Evolutionary conservation across 2,797 vertebrate species (phyloP), one percentile per base, ranked within the genome.

Genomic region (Danio kyathit): DNA sequence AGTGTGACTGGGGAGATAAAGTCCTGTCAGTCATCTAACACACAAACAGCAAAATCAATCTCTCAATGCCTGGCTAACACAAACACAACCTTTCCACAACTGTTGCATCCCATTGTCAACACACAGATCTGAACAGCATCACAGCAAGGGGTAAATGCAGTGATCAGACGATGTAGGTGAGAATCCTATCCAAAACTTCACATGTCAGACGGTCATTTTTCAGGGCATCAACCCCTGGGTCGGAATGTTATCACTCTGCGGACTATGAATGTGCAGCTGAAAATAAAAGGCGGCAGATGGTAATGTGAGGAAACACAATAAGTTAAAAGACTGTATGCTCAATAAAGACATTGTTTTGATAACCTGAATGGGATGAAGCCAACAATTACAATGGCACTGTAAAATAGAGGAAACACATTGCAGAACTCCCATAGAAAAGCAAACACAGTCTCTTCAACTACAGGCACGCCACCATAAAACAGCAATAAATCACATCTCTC

Each of bases 61-160:
- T 44, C 43, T 43, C 60, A 69, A 52, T 21, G 65, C 66, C 72
- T 59, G 60, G 76, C 56, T 81, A 16, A 84, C 83, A 80, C 60
- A 85, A 74, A 80, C 64, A 66, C 87, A 88, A 86, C 89, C 88
- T 82, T 83, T 86, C 81, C 21, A 81, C 88, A 83, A 89, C 87
- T 87, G 81, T 87, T 87, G 80, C 19, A 49, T 81, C 73, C 49
- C 40, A 79, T 73, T 82, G 83, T 87, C 85, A 87, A 85, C 43
- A 65, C 29, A 74, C 46, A 56, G 1, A n/a, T 41, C 43, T 51
- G 19, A 44, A 64, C 43, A 64, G 43, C 75, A 44, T 72, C 69
- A 65, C 74, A 19, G 59, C 7, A 16, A 64, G 17, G 41, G 59
- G 57, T 65, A 52, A 59, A 65, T 72, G 59, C 69, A 54, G 69